These are phyloP conservation scores for Nipponia nippon DNA, from an alignment of 2,113 vertebrate genomes.

Conservation along the genomic window DNA sequence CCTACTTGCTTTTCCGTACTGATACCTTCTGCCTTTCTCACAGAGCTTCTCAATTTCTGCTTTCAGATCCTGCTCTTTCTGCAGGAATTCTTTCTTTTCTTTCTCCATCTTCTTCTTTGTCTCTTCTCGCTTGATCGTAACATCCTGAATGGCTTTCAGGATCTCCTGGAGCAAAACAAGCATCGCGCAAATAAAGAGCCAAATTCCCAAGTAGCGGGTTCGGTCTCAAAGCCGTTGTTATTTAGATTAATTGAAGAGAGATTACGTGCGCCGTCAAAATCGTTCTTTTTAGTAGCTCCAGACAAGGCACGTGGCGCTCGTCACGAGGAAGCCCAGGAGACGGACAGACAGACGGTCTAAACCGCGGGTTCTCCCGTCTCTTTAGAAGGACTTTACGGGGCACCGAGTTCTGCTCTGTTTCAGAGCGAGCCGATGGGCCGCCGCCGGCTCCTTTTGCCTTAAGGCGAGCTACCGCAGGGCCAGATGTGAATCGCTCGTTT, in stretches of 20 bases:
- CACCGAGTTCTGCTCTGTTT: accelerated
- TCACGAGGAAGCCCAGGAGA: background rate
- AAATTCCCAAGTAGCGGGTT: accelerated
- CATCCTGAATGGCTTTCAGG: constrained; percentile 73
- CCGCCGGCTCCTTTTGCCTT: background rate
- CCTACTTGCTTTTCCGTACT: accelerated
- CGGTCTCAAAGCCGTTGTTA: accelerated
- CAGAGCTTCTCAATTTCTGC: constrained; percentile 80
- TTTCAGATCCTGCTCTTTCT: constrained; percentile 82
- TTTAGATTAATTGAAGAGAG: background rate
- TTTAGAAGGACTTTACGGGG: background rate
- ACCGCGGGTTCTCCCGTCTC: accelerated
- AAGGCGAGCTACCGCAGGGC: background rate
- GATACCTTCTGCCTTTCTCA: constrained; percentile 79
- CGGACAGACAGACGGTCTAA: background rate
- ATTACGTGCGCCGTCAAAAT: accelerated
- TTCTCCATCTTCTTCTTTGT: constrained; percentile 84
- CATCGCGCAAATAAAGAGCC: background rate
- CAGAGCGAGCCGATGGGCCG: accelerated
- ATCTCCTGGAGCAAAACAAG: constrained; percentile 58
- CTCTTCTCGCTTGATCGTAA: constrained; percentile 80
- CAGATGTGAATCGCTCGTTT: accelerated
- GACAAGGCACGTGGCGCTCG: accelerated
- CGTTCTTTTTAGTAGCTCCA: background rate
- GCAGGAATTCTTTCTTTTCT: constrained; percentile 82